Conservation (phyloP, 2,113 vertebrate species). For the Aphyosemion australe region DNA sequence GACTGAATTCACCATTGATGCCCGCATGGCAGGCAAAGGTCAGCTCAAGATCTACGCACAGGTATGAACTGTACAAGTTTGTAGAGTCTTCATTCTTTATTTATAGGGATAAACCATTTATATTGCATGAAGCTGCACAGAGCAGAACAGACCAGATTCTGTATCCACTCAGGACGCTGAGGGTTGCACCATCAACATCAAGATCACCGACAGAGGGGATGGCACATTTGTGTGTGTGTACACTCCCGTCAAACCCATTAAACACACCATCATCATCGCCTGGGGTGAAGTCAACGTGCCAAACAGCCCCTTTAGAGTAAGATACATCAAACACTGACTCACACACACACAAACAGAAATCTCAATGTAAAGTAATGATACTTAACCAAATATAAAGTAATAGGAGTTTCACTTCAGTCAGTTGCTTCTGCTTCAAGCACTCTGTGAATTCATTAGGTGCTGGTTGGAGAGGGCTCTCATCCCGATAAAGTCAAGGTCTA, state of each 20-base stretch:
- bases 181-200: conserved; percentile 89
- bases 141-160: conserved; percentile 31
- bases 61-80: conserved; percentile 68
- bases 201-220: conserved; percentile 88
- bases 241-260: conserved; percentile 90
- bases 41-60: conserved; percentile 92
- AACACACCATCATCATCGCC: conserved; percentile 92
- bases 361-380: conserved; percentile 39
- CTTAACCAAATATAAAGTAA: conserved; percentile 42
- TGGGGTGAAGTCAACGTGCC: conserved; percentile 92
- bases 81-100: conserved; percentile 17
- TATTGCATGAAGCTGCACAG: conserved; percentile 31
- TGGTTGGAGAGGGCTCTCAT: conserved; percentile 91
- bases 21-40: conserved; percentile 86
- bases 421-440: conserved; percentile 50
- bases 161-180: conserved; percentile 84
- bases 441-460: conserved; percentile 81
- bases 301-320: conserved; percentile 93
- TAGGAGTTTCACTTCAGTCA: conserved; percentile 41
- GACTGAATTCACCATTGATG: conserved; percentile 91
- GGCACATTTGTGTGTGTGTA: conserved; percentile 90
- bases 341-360: conserved; percentile 13
- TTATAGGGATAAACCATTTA: conserved; percentile 32
- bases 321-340: conserved; percentile 27
- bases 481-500: conserved; percentile 91